Base-by-base conservation (phyloP, 2,113 vertebrate species). In the Labrus mixtus region DNA sequence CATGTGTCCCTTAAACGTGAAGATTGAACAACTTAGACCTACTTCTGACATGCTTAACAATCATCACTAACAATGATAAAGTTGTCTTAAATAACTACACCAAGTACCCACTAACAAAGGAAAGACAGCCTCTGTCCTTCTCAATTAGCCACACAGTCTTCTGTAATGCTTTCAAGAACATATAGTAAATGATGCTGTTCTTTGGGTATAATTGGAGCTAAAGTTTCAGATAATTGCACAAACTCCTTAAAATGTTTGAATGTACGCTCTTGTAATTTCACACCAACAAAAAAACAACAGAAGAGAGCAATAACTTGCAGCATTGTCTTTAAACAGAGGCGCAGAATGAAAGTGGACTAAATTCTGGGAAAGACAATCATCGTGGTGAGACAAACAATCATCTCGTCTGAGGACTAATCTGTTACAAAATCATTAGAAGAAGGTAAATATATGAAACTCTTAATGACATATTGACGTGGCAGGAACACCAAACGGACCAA, bases 371-470 rank as follows among this genome's bases (percentile, higher is more conserved):
- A 55, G 19, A 29, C 48, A 48, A 17, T 50, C 29, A 66, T 36
- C 22, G 53, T 10, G 16, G 51, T 19, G 70, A 78, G 29, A 17
- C 50, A 4, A 53, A 62, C 45, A 68, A 59, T 61, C 55, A 66
- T 78, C 59, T 76, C 46, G 36, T 16, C 58, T 23, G 22, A 41
- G 13, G 16, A 46, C 54, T 37, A 19, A 84, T 76, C 56, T 78
- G 60, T 83, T 77, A 65, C 58, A 54, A 73, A 73, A 78, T 60
- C 73, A 76, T 63, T 51, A 65, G 25, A 46, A 48, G 11, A 81
- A 73, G 23, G 46, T 54, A 53, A 51, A 61, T 54, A 75, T 43
- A 66, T 66, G 60, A 39, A 84, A 60, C 6, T 62, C 8, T 37
- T n/a, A 8, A 22, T 2, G 1, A 39, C 20, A 48, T 48, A 63